phyloP scores from a whole-genome alignment of 2,888 invertebrate species.

The Lasioglossum villosulum region DNA sequence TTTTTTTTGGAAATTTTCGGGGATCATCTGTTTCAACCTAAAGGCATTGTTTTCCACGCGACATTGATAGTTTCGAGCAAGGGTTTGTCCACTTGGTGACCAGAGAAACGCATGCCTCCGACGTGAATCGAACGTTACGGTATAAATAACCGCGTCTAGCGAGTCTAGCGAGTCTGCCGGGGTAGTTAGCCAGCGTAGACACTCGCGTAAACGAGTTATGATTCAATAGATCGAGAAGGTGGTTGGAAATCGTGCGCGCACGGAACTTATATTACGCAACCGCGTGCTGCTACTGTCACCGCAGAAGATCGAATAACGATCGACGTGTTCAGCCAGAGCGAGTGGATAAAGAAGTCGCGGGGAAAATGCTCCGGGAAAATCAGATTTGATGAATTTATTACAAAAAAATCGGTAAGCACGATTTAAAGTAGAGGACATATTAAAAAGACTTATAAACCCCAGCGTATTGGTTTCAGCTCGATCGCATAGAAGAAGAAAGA shows the following conservation, averaged over 20 bases:
- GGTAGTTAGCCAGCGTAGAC: conserved; percentile 18
- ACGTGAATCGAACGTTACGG: neutral
- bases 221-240: conserved; percentile 4
- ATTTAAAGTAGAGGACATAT: too few relatives aligned
- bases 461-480: too few relatives aligned
- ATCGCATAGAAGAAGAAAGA: too few relatives aligned
- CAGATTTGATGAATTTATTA: too few relatives aligned
- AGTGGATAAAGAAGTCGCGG: neutral
- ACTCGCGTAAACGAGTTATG: neutral
- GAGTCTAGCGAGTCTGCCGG: neutral
- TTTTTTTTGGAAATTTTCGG: too few relatives aligned
- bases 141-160: neutral
- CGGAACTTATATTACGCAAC: conserved; percentile 25
- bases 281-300: neutral
- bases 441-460: too few relatives aligned
- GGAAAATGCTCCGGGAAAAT: neutral
- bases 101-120: neutral
- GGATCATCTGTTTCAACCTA: too few relatives aligned
- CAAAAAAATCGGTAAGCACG: too few relatives aligned
- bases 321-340: neutral
- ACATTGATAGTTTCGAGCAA: neutral
- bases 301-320: neutral
- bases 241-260: conserved; percentile 2
- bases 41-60: too few relatives aligned
- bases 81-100: neutral